Conservation (phyloP, 2,888 invertebrate genomes). For the Diaphora mendica region DNA sequence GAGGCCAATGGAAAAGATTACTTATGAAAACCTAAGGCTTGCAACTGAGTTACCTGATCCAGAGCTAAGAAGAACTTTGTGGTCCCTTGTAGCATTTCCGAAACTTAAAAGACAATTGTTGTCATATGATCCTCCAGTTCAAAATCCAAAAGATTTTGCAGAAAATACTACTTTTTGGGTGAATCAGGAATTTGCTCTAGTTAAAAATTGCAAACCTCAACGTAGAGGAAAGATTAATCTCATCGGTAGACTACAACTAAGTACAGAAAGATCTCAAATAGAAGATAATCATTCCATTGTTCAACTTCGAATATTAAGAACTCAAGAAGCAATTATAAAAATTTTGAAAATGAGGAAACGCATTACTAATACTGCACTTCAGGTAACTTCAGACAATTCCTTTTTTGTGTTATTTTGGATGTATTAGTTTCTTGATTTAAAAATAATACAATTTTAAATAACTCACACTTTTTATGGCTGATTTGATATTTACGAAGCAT, state of each 20-base stretch:
- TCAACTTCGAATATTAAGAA: constrained; percentile 96
- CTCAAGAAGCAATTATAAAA: constrained; percentile 99
- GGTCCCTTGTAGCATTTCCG: constrained; percentile 98
- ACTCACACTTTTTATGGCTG: too few relatives aligned
- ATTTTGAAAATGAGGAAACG: constrained; percentile 99
- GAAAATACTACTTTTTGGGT: constrained; percentile 98
- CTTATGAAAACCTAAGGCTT: constrained; percentile 98
- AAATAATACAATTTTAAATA: too few relatives aligned
- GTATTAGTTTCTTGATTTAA: too few relatives aligned
- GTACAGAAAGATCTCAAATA: constrained; percentile 97
- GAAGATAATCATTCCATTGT: constrained; percentile 99
- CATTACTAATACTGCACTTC: constrained; percentile 97
- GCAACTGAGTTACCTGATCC: constrained; percentile 98
- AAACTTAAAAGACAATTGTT: constrained; percentile 97
- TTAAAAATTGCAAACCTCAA: constrained; percentile 98
- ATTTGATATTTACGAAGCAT: too few relatives aligned
- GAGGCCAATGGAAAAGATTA: constrained; percentile 95
- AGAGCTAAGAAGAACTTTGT: constrained; percentile 96
- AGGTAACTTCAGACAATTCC: constrained; percentile 86
- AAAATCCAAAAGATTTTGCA: constrained; percentile 96
- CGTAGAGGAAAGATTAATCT: constrained; percentile 98
- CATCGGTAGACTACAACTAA: constrained; percentile 97
- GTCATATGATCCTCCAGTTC: constrained; percentile 92
- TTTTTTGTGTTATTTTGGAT: background rate
- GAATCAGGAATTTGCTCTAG: constrained; percentile 97